Conservation (phyloP, 2,888 invertebrate species). For the Protodeltote pygarga region DNA sequence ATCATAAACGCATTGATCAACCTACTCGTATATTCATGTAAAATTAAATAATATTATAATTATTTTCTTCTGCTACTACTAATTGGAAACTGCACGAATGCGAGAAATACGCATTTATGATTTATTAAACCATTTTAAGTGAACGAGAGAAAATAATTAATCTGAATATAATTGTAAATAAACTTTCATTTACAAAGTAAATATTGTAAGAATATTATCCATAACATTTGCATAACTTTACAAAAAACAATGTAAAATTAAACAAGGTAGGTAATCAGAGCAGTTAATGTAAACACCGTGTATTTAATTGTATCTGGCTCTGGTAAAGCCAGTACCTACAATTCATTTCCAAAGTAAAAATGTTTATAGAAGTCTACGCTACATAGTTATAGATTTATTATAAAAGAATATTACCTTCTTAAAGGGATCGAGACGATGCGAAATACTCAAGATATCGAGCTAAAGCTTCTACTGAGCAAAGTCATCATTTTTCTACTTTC, state of each 20-base stretch:
- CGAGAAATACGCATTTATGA: too few relatives aligned
- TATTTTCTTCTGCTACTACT: too few relatives aligned
- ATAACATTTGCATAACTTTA: too few relatives aligned
- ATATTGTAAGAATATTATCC: too few relatives aligned
- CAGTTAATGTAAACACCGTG: constrained; percentile 16
- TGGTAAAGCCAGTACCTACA: too few relatives aligned
- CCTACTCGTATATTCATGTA: too few relatives aligned
- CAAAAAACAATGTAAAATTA: constrained; percentile 1
- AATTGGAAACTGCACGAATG: too few relatives aligned
- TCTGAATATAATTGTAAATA: background rate
- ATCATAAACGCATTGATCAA: too few relatives aligned
- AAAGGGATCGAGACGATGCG: constrained; percentile 11
- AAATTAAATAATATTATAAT: too few relatives aligned
- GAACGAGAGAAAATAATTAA: background rate
- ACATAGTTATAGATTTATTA: constrained; percentile 7
- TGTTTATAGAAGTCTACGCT: background rate
- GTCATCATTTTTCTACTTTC: constrained; percentile 43
- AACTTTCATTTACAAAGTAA: background rate
- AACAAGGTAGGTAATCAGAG: too few relatives aligned
- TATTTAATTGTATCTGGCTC: constrained; percentile 28
- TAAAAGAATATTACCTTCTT: constrained; percentile 24
- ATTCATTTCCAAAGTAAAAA: constrained; percentile 1
- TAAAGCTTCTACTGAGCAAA: constrained; percentile 21
- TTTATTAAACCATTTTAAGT: too few relatives aligned
- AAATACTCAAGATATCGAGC: constrained; percentile 20